Conservation (phyloP, 2,888 invertebrate genomes). For the Agrotis ipsilon region DNA sequence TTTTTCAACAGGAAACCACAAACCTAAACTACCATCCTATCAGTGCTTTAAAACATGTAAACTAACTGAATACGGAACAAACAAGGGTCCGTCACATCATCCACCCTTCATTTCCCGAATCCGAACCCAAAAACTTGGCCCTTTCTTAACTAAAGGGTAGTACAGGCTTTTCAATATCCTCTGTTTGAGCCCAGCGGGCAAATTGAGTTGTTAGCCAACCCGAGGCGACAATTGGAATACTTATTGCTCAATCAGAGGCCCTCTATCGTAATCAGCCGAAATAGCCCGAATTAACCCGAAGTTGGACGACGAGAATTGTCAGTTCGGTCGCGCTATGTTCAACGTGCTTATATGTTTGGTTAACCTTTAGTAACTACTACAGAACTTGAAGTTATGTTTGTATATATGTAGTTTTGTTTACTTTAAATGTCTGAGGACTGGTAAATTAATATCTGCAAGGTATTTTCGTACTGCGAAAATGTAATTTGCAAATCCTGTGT, state of each 20-base stretch:
- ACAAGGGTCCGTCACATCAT: conserved; percentile 6
- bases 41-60: conserved; percentile 29
- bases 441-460: conserved; percentile 12
- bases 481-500: background rate
- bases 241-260: conserved; percentile 65
- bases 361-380: background rate
- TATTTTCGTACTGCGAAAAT: conserved; percentile 10
- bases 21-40: background rate
- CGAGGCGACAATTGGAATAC: conserved; percentile 65
- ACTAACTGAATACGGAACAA: conserved; percentile 38
- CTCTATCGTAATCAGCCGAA: conserved; percentile 53
- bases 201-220: conserved; percentile 68
- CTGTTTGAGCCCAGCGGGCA: conserved; percentile 60
- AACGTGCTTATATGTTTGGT: conserved; percentile 17
- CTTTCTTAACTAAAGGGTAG: conserved; percentile 55
- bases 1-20: background rate
- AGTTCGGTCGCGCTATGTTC: background rate
- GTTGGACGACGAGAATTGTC: conserved; percentile 26
- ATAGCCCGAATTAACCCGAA: conserved; percentile 27
- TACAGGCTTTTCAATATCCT: conserved; percentile 68
- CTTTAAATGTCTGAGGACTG: conserved; percentile 15
- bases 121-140: conserved; percentile 48
- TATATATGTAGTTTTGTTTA: conserved; percentile 1
- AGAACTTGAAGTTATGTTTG: background rate
- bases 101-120: conserved; percentile 60